phyloP scores from a whole-genome alignment of 2,797 vertebrate species.

The Rhinichthys osculus region DNA sequence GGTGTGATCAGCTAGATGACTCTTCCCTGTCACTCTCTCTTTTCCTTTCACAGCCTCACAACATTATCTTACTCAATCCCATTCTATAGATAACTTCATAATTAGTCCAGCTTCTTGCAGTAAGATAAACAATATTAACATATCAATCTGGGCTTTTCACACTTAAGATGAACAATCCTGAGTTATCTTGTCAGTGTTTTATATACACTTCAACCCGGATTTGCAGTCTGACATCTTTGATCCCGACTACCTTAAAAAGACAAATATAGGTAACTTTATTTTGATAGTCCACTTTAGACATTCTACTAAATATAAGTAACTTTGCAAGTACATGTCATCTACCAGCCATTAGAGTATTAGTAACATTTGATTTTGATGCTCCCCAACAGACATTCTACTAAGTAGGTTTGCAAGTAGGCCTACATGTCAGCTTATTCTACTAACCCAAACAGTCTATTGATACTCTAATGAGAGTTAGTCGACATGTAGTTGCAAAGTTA shows the following conservation, averaged over 20 bases:
- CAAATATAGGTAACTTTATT: not conserved
- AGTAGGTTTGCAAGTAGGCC: not conserved
- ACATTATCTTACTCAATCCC: not conserved
- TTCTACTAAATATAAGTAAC: not conserved
- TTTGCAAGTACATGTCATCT: not conserved
- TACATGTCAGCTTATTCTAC: not conserved
- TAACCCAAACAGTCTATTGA: not conserved
- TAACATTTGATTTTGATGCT: not conserved
- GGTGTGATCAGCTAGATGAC: slow-evolving; percentile 6
- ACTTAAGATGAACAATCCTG: not conserved
- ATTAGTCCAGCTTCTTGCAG: not conserved
- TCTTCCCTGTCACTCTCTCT: not conserved
- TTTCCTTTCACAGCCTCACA: not conserved
- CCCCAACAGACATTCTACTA: not conserved
- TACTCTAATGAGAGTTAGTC: not conserved
- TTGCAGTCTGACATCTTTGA: not conserved
- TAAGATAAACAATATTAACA: not conserved
- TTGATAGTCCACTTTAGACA: not conserved
- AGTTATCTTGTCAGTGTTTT: not conserved
- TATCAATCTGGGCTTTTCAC: not conserved
- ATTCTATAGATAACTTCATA: not conserved
- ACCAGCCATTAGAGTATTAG: not conserved
- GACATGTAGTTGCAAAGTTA: not conserved
- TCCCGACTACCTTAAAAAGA: not conserved
- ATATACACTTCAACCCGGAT: not conserved